Evolutionary conservation across 2,113 vertebrate species (phyloP).

Genomic region (Anhinga anhinga): DNA sequence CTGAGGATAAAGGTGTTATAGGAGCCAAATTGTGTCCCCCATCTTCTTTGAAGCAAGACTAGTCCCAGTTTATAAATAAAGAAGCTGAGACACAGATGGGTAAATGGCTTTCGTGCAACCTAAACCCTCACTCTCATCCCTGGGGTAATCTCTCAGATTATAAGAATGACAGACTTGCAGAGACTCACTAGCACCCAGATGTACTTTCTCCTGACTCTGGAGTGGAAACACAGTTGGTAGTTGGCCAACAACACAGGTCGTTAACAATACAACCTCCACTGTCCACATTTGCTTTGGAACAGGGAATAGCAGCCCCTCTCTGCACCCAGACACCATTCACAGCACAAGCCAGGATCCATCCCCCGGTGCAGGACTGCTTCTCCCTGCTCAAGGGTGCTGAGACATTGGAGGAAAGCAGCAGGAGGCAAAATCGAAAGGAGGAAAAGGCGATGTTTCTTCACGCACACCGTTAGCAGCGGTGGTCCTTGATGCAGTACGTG

Average conservation of each 20-base stretch:
- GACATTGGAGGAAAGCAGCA: neutral
- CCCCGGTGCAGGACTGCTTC: neutral
- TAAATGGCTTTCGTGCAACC: neutral
- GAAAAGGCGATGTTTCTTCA: neutral
- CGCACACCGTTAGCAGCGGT: fast-evolving
- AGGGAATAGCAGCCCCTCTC: neutral
- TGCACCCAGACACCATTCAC: neutral
- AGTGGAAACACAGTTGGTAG: neutral
- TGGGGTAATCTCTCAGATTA: neutral
- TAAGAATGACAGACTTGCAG: neutral
- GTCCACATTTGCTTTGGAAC: neutral
- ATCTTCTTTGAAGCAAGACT: neutral
- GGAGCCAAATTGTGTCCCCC: neutral
- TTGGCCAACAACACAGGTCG: neutral
- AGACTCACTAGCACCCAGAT: neutral
- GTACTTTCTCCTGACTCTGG: neutral
- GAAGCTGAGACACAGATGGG: neutral
- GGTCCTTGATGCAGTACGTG: neutral
- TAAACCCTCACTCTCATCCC: neutral
- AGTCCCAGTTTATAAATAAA: neutral
- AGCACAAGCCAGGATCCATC: neutral
- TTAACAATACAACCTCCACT: neutral
- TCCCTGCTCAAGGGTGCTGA: neutral
- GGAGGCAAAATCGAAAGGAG: neutral
- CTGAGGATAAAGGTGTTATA: neutral